Evolutionary conservation across 2,888 invertebrate genomes (phyloP).

Genomic region (Orchestes rusci): DNA sequence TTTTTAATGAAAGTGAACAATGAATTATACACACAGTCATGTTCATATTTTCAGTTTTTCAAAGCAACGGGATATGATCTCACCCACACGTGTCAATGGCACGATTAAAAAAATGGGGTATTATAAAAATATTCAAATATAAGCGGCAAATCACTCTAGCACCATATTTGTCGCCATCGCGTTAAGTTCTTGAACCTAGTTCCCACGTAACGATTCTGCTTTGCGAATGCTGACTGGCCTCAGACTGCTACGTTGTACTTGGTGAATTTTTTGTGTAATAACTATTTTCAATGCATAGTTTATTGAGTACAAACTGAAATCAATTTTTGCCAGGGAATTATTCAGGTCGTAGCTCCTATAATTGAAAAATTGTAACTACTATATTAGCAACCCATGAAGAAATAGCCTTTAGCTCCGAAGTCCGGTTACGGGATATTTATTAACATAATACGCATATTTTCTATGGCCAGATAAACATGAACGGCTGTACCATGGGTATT

Average conservation of each 20-base stretch:
- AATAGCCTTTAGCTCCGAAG: constrained; percentile 17
- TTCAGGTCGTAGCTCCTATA: constrained; percentile 10
- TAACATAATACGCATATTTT: constrained; percentile 23
- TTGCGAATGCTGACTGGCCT: constrained; percentile 22
- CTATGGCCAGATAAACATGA: constrained; percentile 18
- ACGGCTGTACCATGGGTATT: constrained; percentile 12
- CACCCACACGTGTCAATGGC: no score
- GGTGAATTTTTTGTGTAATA: no score
- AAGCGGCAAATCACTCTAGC: constrained; percentile 23
- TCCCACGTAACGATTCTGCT: constrained; percentile 26
- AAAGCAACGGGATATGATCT: no score
- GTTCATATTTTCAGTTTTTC: no score
- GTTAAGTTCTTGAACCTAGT: constrained; percentile 24
- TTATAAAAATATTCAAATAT: no score
- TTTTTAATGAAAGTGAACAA: no score
- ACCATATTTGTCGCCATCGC: constrained; percentile 23
- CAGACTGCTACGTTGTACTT: no score
- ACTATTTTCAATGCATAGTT: no score
- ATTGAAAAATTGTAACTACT: constrained; percentile 22
- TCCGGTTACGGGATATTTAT: constrained; percentile 24
- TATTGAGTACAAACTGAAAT: neutral
- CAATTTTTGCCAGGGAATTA: neutral
- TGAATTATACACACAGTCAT: no score
- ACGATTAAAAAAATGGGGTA: no score
- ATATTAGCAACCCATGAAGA: constrained; percentile 23